A percentile compares a stretch with the other conserved stretches of the same genome.
Conservation (phyloP, 2,113 vertebrate genomes). For the Nesogale talazaci region DNA sequence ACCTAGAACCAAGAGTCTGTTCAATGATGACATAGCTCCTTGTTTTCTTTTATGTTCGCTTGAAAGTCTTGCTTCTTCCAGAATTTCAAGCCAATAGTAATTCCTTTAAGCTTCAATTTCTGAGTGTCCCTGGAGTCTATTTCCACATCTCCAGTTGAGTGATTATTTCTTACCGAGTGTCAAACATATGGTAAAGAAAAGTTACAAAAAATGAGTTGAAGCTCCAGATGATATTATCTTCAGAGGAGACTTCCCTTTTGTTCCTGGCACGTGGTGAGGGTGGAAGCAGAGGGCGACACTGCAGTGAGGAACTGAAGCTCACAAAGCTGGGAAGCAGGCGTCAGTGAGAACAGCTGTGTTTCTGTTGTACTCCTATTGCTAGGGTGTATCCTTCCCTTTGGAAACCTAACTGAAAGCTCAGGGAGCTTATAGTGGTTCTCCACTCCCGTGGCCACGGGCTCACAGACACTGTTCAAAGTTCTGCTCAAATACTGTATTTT, state of each 20-base stretch:
- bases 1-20: background rate
- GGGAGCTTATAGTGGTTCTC: too few species aligned
- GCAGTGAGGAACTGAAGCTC: background rate
- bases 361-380: too few species aligned
- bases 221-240: background rate
- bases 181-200: slow-evolving; percentile 28
- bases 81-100: background rate
- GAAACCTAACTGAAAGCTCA: too few species aligned
- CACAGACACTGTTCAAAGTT: too few species aligned
- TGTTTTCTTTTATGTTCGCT: background rate
- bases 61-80: background rate
- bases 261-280: background rate
- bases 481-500: too few species aligned
- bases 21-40: background rate
- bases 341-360: too few species aligned
- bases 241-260: background rate
- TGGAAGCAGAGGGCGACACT: background rate
- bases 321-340: too few species aligned
- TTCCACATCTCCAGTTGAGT: too few species aligned
- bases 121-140: slow-evolving; percentile 1
- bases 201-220: background rate
- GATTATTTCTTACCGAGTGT: background rate
- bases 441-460: too few species aligned
- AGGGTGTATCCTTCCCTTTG: too few species aligned
- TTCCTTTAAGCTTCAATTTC: background rate